A percentile compares a stretch with the other conserved stretches of the same genome.
phyloP scores from a whole-genome alignment of 2,888 invertebrate species.

The Argyra leucocephala region DNA sequence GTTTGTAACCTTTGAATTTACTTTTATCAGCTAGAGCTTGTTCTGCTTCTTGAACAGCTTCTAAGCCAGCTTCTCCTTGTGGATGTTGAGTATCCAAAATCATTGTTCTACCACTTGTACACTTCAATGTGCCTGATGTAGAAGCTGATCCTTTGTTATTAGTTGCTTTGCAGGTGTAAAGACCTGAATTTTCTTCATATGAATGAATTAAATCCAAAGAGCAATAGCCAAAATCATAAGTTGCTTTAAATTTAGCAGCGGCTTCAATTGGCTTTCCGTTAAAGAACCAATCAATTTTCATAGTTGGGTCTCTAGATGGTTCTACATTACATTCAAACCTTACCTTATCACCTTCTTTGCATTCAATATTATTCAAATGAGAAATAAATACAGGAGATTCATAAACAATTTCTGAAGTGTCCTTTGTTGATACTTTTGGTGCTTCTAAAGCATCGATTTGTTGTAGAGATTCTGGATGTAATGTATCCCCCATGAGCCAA shows the following conservation, averaged over 20 bases:
- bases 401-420: conserved; percentile 65
- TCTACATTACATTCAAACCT: conserved; percentile 89
- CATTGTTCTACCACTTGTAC: conserved; percentile 68
- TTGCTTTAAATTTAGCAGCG: conserved; percentile 83
- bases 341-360: conserved; percentile 76
- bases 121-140: conserved; percentile 79
- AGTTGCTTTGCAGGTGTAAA: conserved; percentile 82
- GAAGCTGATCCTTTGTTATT: conserved; percentile 83
- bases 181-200: conserved; percentile 85
- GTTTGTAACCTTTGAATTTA: conserved; percentile 56
- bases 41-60: conserved; percentile 83
- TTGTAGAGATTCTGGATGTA: conserved; percentile 81
- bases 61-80: conserved; percentile 81
- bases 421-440: conserved; percentile 57
- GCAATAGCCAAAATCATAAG: conserved; percentile 93
- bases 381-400: conserved; percentile 83
- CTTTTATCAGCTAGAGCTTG: conserved; percentile 65
- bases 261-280: conserved; percentile 82
- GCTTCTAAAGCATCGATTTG: conserved; percentile 79
- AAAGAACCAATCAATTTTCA: conserved; percentile 89
- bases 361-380: conserved; percentile 82
- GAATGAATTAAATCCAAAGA: conserved; percentile 79
- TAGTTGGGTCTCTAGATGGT: conserved; percentile 82
- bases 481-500: conserved; percentile 76
- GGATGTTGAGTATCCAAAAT: conserved; percentile 89